phyloP scores from a whole-genome alignment of 2,888 invertebrate genomes.

The Strigamia maritima region DNA sequence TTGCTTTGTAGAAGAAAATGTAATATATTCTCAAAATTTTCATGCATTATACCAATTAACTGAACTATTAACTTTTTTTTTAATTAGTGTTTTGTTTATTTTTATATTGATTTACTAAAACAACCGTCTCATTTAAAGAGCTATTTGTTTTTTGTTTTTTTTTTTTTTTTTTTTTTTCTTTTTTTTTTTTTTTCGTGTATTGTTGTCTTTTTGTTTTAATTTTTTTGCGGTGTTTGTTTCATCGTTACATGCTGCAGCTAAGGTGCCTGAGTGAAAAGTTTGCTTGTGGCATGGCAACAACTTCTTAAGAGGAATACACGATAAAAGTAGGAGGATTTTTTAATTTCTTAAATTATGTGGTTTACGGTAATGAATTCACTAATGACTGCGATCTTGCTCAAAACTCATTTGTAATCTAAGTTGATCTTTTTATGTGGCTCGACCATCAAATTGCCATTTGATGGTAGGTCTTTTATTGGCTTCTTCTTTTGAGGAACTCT shows the following conservation, averaged over 20 bases:
- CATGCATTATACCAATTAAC: too few species aligned
- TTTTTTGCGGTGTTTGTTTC: neutral
- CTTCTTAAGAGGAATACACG: neutral
- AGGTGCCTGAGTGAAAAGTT: neutral
- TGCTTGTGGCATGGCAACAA: neutral
- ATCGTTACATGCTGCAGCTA: neutral
- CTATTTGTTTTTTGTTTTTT: too few species aligned
- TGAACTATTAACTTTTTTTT: too few species aligned
- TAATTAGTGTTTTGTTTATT: too few species aligned
- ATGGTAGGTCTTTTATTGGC: neutral
- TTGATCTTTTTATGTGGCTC: neutral
- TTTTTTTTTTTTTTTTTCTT: too few species aligned
- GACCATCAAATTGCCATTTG: neutral
- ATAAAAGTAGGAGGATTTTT: neutral
- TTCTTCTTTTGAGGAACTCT: neutral
- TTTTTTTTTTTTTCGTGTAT: neutral
- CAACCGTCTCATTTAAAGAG: too few species aligned
- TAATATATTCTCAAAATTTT: neutral
- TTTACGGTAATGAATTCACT: too few species aligned
- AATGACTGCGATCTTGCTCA: too few species aligned
- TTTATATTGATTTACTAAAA: too few species aligned
- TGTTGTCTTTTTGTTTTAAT: neutral
- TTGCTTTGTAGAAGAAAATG: neutral
- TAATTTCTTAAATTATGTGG: neutral
- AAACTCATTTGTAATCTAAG: neutral